Base-by-base conservation (phyloP, 1,140 invertebrate species). In the Macrobrachium nipponense region DNA sequence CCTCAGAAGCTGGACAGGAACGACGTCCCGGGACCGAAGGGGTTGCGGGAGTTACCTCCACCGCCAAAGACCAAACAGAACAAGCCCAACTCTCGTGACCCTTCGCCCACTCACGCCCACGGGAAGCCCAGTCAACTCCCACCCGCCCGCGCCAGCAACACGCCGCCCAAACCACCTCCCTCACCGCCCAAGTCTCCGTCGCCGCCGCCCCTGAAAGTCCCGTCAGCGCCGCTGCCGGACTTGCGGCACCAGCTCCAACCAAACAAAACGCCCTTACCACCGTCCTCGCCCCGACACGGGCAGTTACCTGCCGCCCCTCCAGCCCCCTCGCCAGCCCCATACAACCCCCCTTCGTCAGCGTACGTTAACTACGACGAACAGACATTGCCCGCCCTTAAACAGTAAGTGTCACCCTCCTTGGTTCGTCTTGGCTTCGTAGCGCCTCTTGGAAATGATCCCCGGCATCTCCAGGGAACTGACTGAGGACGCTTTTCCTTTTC, bases 361-460 rank as follows among this genome's bases (percentile, higher is more conserved):
- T 96, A 96, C 90, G 95, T 96, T 91, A 95, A 95, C 64, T 97
- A 97, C 90, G 96, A 97, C 90, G 96, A 97, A 89, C 92, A 96
- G 85, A 93, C 95, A 0, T 93, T 97, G 87, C 96, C 96, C 44
- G 95, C 96, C 36, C 91, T 96, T 12, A 94, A 95, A 91, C 95
- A 96, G 95, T 96, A 92, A 93, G 93, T 93, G 68, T 87, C 62
- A 8, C 51, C 3, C 12, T 51, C 8, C 51, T 51, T 7, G 51
- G 2, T 51, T 51, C 51, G 5, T 10, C 51, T 51, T 2, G 51
- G 51, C 51, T 6, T 51, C 51, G 51, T 51, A 12, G 7, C 44
- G 44, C 51, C 51, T 51, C 12, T 51, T 51, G 27, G 8, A 7
- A 51, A 51, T 51, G 51, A 51, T 0, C 51, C 51, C 8, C 12